These are phyloP conservation scores for Sarcophaga peregrina DNA, from an alignment of 1,140 invertebrate species.

Conservation along the genomic window DNA sequence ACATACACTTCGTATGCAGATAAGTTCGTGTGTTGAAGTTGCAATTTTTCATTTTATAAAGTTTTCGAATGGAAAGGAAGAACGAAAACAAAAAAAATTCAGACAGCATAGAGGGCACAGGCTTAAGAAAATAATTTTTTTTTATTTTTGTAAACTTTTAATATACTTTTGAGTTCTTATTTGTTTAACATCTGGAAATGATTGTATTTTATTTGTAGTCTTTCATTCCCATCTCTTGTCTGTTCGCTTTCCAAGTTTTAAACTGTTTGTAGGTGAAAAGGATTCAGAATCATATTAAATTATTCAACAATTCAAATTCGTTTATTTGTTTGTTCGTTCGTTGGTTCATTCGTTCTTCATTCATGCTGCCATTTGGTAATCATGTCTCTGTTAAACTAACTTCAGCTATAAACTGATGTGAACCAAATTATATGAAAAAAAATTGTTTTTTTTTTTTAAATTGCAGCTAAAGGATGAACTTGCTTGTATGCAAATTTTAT, in stretches of 20 bases:
- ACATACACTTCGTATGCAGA: not conserved
- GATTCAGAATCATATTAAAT: not conserved
- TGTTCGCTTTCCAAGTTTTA: not conserved
- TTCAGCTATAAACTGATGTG: constrained; percentile 13
- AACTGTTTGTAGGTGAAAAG: constrained; percentile 1
- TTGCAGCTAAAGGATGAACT: not conserved
- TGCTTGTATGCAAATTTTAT: not conserved
- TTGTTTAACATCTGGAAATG: constrained; percentile 32
- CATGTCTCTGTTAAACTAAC: constrained; percentile 5
- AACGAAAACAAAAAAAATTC: not conserved
- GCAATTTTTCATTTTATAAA: constrained; percentile 12
- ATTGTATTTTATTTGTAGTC: constrained; percentile 6
- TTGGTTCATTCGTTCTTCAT: too few relatives aligned
- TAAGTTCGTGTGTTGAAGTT: not conserved
- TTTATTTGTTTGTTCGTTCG: too few relatives aligned
- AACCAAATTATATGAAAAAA: not conserved
- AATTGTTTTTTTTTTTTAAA: not conserved
- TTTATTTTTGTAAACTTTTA: not conserved
- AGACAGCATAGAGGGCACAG: not conserved
- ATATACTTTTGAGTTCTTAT: constrained; percentile 20
- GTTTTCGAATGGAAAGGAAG: not conserved
- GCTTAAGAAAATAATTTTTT: too few relatives aligned
- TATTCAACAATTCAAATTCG: too few relatives aligned
- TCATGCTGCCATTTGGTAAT: too few relatives aligned
- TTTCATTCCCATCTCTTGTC: not conserved